Percentiles rank a stretch among this genome's conserved stretches.
Evolutionary conservation across 2,797 vertebrate genomes (phyloP).

Genomic region (Apogon talboti): DNA sequence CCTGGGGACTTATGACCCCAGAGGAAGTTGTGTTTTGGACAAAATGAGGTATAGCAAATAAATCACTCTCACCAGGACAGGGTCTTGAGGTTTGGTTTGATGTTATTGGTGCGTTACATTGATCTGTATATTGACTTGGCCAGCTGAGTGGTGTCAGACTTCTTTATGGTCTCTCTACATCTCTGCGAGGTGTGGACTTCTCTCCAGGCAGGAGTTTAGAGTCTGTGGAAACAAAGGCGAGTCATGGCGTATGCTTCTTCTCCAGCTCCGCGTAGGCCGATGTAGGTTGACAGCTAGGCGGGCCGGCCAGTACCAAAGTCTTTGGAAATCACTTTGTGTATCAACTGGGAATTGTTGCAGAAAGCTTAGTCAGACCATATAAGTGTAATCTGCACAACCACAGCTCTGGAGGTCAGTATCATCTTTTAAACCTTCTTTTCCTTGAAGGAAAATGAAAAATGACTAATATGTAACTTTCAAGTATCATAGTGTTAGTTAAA

Average conservation of each 20-base stretch:
- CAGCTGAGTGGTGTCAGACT: constrained; percentile 39
- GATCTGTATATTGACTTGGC: constrained; percentile 34
- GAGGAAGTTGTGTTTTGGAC: constrained; percentile 42
- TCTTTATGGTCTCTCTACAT: constrained; percentile 44
- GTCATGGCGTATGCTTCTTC: constrained; percentile 71
- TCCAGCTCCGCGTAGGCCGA: constrained; percentile 62
- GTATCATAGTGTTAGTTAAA: neutral
- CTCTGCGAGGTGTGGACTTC: constrained; percentile 65
- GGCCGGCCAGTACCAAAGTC: constrained; percentile 37
- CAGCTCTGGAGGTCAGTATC: constrained; percentile 3
- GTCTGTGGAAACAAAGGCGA: constrained; percentile 62
- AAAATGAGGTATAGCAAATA: constrained; percentile 22
- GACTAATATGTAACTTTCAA: constrained; percentile 2
- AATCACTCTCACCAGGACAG: constrained; percentile 24
- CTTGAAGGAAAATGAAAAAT: constrained; percentile 3
- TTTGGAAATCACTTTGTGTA: constrained; percentile 40
- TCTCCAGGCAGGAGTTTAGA: constrained; percentile 46
- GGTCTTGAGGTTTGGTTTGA: constrained; percentile 15
- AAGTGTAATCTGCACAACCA: constrained; percentile 21
- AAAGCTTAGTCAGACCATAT: constrained; percentile 26
- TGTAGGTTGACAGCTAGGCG: constrained; percentile 74
- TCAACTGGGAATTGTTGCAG: constrained; percentile 35
- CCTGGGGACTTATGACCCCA: constrained; percentile 33
- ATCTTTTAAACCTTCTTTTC: constrained; percentile 9
- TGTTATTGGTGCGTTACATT: constrained; percentile 29